Evolutionary conservation across 2,113 vertebrate species (phyloP), one percentile per base, ranked within the genome.

Genomic region (Cyprinodon variegatus): DNA sequence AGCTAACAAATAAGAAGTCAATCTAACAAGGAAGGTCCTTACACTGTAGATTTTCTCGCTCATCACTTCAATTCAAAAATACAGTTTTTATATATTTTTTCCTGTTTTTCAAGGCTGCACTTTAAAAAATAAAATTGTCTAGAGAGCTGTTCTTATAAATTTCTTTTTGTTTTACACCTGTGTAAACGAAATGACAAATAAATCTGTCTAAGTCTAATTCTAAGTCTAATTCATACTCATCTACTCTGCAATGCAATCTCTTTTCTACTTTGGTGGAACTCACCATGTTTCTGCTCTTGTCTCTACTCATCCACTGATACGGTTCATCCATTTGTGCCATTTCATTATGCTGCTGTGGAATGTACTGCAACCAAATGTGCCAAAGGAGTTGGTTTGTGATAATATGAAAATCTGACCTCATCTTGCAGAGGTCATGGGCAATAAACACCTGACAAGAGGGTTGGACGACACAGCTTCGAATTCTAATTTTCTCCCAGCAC

Each of bases 351-450:
- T 77, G 83, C 83, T 89, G 85, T 90, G 91, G 86, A 94, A 91
- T 93, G 91, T 89, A 91, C 88, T 82, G 90, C 84, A 83, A 89
- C 89, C 90, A 88, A 89, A 88, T 86, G 86, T 76, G 83, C 88
- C 90, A 87, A 92, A 90, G 89, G 88, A 93, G 91, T 90, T 90
- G 89, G 86, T 90, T 92, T 83, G 88, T 90, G 88, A 86, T 93
- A 90, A 94, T 94, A 93, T 90, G 86, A 94, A 94, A 93, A 93
- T 90, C 85, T 92, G 93, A 95, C 93, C 93, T 94, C 92, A 94
- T 94, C 91, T 89, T 46, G 69, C 81, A 4, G 66, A 86, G 93
- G 92, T 93, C 91, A 85, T 60, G 77, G 81, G 89, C 93, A 94
- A 94, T 95, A 95, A 94, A 93, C 92, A 94, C 89, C 85, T 93